These are phyloP conservation scores for Agrochola litura DNA, from an alignment of 2,888 invertebrate species.

Conservation along the genomic window DNA sequence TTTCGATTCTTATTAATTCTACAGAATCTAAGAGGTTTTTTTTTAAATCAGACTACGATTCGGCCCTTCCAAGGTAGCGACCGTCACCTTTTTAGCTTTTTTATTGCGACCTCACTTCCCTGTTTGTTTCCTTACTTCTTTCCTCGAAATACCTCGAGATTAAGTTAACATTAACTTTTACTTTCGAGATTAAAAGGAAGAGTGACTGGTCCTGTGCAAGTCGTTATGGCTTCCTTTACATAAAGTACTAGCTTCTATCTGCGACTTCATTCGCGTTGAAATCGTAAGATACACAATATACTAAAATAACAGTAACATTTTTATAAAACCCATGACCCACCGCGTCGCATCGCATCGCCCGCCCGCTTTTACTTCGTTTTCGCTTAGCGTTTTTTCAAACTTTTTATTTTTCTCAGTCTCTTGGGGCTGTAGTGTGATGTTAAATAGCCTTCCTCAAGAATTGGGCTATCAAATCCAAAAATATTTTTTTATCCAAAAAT, in stretches of 20 bases:
- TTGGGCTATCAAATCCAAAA: background rate
- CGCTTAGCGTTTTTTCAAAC: background rate
- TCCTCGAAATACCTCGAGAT: constrained; percentile 53
- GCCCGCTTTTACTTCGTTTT: background rate
- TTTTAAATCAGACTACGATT: constrained; percentile 12
- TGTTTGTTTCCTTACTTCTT: constrained; percentile 45
- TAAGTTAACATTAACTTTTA: constrained; percentile 38
- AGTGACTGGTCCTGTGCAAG: background rate
- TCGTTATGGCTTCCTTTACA: background rate
- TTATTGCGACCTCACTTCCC: constrained; percentile 46
- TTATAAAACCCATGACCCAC: no score
- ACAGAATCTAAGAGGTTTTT: constrained; percentile 34
- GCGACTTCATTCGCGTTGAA: background rate
- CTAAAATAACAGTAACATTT: no score
- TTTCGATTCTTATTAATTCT: background rate
- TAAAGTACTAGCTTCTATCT: background rate
- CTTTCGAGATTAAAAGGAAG: constrained; percentile 23
- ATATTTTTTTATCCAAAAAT: no score
- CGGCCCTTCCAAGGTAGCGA: constrained; percentile 54
- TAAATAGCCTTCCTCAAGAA: background rate
- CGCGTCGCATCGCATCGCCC: no score
- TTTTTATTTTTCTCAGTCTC: background rate
- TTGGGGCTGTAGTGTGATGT: background rate
- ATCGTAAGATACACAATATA: no score
- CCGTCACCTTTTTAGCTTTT: constrained; percentile 59